A percentile compares a stretch with the other conserved stretches of the same genome.
phyloP scores from a whole-genome alignment of 2,797 vertebrate genomes.

The Netta rufina region DNA sequence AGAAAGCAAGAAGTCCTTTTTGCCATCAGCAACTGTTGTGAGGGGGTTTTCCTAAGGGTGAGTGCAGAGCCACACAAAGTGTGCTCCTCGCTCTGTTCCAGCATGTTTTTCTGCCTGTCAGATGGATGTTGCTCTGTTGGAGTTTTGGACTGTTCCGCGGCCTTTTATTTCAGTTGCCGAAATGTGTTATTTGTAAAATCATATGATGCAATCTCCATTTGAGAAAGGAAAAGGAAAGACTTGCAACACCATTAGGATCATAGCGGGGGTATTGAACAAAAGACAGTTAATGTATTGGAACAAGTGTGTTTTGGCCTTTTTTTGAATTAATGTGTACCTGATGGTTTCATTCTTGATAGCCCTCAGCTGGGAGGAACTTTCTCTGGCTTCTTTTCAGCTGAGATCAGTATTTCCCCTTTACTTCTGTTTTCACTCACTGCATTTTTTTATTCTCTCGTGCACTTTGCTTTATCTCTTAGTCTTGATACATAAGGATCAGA shows the following conservation, averaged over 20 bases:
- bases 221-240: slow-evolving; percentile 55
- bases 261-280: slow-evolving; percentile 71
- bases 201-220: slow-evolving; percentile 63
- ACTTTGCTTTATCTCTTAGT: not conserved
- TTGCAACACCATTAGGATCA: slow-evolving; percentile 61
- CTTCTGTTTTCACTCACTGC: slow-evolving; percentile 8
- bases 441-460: not conserved
- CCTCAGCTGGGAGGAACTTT: slow-evolving; percentile 28
- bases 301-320: slow-evolving; percentile 69
- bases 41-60: slow-evolving; percentile 38
- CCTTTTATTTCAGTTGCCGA: slow-evolving; percentile 69
- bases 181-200: slow-evolving; percentile 59
- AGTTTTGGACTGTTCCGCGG: slow-evolving; percentile 66
- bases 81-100: slow-evolving; percentile 54
- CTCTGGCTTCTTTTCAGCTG: slow-evolving; percentile 54
- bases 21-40: slow-evolving; percentile 22
- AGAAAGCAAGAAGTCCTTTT: not conserved
- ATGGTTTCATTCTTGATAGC: not conserved
- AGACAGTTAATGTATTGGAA: slow-evolving; percentile 71
- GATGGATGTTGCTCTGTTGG: slow-evolving; percentile 75
- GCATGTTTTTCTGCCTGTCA: slow-evolving; percentile 45
- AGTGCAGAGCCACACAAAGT: slow-evolving; percentile 17
- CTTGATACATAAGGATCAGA: not conserved
- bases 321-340: slow-evolving; percentile 40
- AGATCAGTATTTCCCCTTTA: slow-evolving; percentile 26